Evolutionary conservation across 2,797 vertebrate species (phyloP), one percentile per base, ranked within the genome.

Genomic region (Lacerta viridis): DNA sequence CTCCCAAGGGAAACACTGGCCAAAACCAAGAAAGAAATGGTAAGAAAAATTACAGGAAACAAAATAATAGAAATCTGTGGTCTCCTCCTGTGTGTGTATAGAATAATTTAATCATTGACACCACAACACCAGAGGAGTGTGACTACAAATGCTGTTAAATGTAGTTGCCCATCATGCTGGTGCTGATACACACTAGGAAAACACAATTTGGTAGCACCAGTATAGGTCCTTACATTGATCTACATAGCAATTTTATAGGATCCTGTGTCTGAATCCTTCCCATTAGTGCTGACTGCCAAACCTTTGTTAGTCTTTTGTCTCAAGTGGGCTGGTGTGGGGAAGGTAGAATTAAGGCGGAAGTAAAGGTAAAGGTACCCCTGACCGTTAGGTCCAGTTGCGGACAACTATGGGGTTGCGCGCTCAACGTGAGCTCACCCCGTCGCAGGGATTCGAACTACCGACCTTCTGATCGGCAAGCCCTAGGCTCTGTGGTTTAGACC

Each of bases 1-100:
- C 96, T 97, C 92, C 97, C 97, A 95, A 98, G 97, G 96, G 97
- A 98, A 95, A 98, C 98, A 90, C 90, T 98, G 96, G 98, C 98
- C 97, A 98, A 98, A 97, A 98, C 94, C 97, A 99, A 98, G 96
- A 98, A 98, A 94, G 98, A 99, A 93, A 96, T 98, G 98, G 99
- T 99, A 93, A 97, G 98, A 95, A 43, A 84, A 92, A 80, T 18
- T 20, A 50, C 74, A 83, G 20, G 6, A 46, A 86, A 72, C 29
- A 55, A 13, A 39, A 39, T 69, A 5, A 17, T 55, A 8, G 29
- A 68, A 81, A 46, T 66, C 10, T 4, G 61, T 80, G 7, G 18
- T 29, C 9, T 71, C 25, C 4, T 7, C 29, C 10, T 0, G 50
- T 55, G 27, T 46, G 11, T 78, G 7, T 77, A 8, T 76, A 69